Base-by-base conservation (phyloP, 2,113 vertebrate genomes). In the Oncorhynchus tshawytscha region DNA sequence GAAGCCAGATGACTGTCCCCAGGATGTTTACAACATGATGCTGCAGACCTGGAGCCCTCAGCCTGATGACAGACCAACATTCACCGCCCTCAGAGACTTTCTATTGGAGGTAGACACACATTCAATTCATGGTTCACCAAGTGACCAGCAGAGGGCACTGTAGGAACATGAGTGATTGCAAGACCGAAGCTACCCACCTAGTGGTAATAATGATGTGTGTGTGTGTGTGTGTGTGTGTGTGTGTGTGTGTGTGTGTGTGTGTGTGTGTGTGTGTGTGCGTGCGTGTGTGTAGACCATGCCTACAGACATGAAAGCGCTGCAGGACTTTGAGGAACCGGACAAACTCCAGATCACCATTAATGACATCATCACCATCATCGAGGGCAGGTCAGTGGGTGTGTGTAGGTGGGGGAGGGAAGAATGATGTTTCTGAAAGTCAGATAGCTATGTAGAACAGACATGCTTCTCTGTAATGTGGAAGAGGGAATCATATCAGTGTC, bases 1-100 rank as follows among this genome's bases (percentile, higher is more conserved):
- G 0, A 94, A 97, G 73, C 97, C 98, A 0, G 98, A 98, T 51
- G 96, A 99, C 90, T 99, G 97, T 85, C 97, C 98, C 4, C 98
- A 97, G 86, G 98, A 99, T 13, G 89, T 98, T 79, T 99, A 99
- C 89, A 99, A 99, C 0, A 96, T 99, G 80, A 98, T 98, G 97
- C 91, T 97, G 81, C 98, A 99, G 89, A 96, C 97, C 90, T 99
- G 98, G 98, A 97, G 97, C 0, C 97, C 97, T 80, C 99, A 98
- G 81, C 95, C 98, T 0, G 97, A 99, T 59, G 97, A 99, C 89
- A 89, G 98, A 18, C 98, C 98, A 11, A 99, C 97, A 0, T 99
- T 99, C 0, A 91, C 96, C 79, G 97, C 98, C 16, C 92, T 99
- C 79, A 90, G 96, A 75, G 97, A 99, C 90, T 99, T 99, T 82